A percentile compares a stretch with the other conserved stretches of the same genome.
phyloP scores from a whole-genome alignment of 1,140 invertebrate genomes.

The Limonius californicus region DNA sequence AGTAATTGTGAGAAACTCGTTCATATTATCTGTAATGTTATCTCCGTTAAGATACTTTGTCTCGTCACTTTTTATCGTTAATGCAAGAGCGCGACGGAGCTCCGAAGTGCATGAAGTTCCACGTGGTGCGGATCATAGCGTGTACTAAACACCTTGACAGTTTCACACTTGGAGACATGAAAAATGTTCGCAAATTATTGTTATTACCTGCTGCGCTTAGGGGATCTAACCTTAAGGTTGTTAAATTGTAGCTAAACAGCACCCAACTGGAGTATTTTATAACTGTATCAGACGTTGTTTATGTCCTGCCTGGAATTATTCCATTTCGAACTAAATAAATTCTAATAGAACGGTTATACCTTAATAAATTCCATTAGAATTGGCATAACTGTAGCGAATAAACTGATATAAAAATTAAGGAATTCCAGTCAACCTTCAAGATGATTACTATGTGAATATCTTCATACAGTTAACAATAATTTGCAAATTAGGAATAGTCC shows the following conservation, averaged over 20 bases:
- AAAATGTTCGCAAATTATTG: not conserved
- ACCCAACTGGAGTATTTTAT: not conserved
- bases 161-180: not conserved
- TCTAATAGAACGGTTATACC: not conserved
- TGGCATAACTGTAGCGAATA: too few species aligned
- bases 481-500: too few species aligned
- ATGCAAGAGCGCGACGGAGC: not conserved
- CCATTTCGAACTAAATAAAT: not conserved
- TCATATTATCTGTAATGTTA: conserved; percentile 1
- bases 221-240: not conserved
- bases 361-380: not conserved
- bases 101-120: not conserved
- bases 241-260: not conserved
- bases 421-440: too few species aligned
- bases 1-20: conserved; percentile 20
- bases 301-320: not conserved
- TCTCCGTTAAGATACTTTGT: conserved; percentile 1
- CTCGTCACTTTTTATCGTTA: not conserved
- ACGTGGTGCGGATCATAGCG: not conserved
- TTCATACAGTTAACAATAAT: too few species aligned
- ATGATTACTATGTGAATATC: too few species aligned
- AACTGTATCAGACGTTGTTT: not conserved
- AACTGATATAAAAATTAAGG: too few species aligned
- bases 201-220: not conserved
- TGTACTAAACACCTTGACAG: conserved; percentile 1